Conservation (phyloP, 2,888 invertebrate species). For the Mellilla xanthometata region DNA sequence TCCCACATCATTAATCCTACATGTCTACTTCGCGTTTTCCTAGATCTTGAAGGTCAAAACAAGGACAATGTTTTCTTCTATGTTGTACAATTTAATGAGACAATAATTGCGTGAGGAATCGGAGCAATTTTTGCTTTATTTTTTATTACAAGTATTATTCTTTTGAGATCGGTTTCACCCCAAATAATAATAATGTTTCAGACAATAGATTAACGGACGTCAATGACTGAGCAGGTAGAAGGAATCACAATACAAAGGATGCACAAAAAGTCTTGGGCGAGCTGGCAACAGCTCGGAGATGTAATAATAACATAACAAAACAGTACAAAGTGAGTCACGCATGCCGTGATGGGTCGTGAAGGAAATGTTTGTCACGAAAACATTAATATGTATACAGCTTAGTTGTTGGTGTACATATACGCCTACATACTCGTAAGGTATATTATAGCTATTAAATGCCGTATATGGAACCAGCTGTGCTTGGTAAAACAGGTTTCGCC, state of each 20-base stretch:
- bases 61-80: constrained; percentile 2
- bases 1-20: background rate
- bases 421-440: constrained; percentile 42
- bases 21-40: constrained; percentile 16
- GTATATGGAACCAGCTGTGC: constrained; percentile 25
- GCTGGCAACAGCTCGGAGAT: constrained; percentile 50
- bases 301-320: constrained; percentile 55
- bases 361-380: constrained; percentile 65
- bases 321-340: constrained; percentile 59
- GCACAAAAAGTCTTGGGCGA: constrained; percentile 33
- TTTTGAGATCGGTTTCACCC: constrained; percentile 4
- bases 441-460: constrained; percentile 29
- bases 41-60: constrained; percentile 18
- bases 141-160: too few species aligned
- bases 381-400: constrained; percentile 37
- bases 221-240: constrained; percentile 33
- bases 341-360: constrained; percentile 56
- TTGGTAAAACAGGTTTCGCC: constrained; percentile 26
- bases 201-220: constrained; percentile 34
- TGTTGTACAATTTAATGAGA: too few species aligned
- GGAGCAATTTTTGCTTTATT: too few species aligned
- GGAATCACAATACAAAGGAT: constrained; percentile 19
- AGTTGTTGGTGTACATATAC: constrained; percentile 18
- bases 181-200: constrained; percentile 5
- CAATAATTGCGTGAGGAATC: too few species aligned